Conservation (phyloP, 2,113 vertebrate species). For the Vulpes vulpes region DNA sequence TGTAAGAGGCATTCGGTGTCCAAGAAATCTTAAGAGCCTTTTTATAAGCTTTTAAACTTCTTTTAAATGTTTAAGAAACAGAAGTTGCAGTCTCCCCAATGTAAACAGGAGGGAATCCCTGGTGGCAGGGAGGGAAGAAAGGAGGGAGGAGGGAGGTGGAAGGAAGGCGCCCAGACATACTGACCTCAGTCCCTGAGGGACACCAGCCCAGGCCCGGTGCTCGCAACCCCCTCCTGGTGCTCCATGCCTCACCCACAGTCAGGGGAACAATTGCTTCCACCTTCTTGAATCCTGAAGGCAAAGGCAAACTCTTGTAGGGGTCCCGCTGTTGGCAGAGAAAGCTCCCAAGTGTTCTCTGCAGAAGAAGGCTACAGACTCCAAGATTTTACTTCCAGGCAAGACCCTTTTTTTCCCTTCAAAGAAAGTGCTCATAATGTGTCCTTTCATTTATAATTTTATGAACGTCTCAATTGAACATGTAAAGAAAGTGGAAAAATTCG, state of each 20-base stretch:
- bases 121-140: neutral
- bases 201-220: neutral
- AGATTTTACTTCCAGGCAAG: slow-evolving; percentile 87
- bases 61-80: slow-evolving; percentile 43
- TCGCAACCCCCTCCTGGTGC: neutral
- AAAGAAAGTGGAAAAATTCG: slow-evolving; percentile 89
- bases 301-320: neutral
- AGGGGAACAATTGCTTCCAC: neutral
- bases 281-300: slow-evolving; percentile 78
- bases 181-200: neutral
- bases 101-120: slow-evolving; percentile 45
- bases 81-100: slow-evolving; percentile 14
- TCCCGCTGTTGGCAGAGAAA: slow-evolving; percentile 46
- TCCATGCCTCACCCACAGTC: neutral
- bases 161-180: neutral
- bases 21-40: slow-evolving; percentile 72
- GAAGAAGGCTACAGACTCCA: slow-evolving; percentile 81
- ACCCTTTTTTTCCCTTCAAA: slow-evolving; percentile 69
- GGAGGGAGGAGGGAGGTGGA: fast-evolving
- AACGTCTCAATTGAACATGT: slow-evolving; percentile 87
- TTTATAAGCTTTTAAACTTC: slow-evolving; percentile 69
- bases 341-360: slow-evolving; percentile 74
- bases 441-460: slow-evolving; percentile 89
- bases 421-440: slow-evolving; percentile 86
- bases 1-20: slow-evolving; percentile 57